Evolutionary conservation across 1,140 invertebrate species (phyloP).

Genomic region (Sesamia nonagrioides): DNA sequence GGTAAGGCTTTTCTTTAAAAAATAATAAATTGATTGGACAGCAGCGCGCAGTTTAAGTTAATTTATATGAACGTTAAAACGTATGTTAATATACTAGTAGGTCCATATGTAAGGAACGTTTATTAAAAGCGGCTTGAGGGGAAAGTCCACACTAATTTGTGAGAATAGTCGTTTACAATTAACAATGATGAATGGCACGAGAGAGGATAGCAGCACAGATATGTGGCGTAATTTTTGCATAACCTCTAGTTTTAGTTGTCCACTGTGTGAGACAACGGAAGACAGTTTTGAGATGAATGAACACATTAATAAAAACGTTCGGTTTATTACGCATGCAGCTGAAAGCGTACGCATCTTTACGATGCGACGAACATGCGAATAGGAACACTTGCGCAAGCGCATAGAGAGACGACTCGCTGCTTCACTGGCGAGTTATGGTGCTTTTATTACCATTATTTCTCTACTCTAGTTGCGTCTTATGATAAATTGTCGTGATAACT

Average conservation of each 20-base stretch:
- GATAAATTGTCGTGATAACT: slow-evolving; percentile 69
- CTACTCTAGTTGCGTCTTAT: slow-evolving; percentile 42
- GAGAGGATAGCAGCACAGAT: slow-evolving; percentile 1
- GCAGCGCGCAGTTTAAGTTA: background rate
- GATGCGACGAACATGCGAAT: slow-evolving; percentile 70
- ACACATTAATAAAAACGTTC: slow-evolving; percentile 37
- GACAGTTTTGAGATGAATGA: slow-evolving; percentile 44
- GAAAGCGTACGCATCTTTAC: slow-evolving; percentile 42
- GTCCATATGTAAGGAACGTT: background rate
- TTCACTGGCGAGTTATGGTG: slow-evolving; percentile 54
- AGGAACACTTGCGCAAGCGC: slow-evolving; percentile 76
- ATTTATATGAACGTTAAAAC: background rate
- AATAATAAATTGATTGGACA: background rate
- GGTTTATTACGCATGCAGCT: slow-evolving; percentile 43
- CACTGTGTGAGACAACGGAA: slow-evolving; percentile 43
- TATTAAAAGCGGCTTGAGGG: slow-evolving; percentile 28
- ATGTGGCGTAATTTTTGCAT: slow-evolving; percentile 68
- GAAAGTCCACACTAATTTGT: slow-evolving; percentile 56
- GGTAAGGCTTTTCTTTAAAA: too few species aligned
- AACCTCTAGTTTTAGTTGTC: slow-evolving; percentile 52
- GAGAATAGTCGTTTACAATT: slow-evolving; percentile 53
- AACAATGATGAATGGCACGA: slow-evolving; percentile 57
- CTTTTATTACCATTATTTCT: slow-evolving; percentile 64
- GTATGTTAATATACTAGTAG: background rate
- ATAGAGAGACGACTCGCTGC: slow-evolving; percentile 37